Evolutionary conservation across 2,888 invertebrate species (phyloP), one percentile per base, ranked within the genome.

Genomic region (Busseola fusca): DNA sequence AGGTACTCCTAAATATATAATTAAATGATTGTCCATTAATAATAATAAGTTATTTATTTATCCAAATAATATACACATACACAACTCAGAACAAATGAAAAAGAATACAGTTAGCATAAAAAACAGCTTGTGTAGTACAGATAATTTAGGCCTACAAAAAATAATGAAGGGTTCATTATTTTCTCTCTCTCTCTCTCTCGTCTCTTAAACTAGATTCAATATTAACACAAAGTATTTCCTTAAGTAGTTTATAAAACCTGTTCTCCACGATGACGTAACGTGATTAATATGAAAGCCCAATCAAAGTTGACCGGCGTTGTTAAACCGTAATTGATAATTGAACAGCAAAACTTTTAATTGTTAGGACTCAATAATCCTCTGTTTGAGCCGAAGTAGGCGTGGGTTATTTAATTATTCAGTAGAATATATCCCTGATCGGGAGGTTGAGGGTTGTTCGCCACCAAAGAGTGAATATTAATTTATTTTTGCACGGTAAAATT

Each of bases 251-350:
- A 34, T 60, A 72, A 59, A 48, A 57, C 72, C 30, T 48, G 65
- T 25, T 56, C 62, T 34, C 42, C 34, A 66, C 45, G 76, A 84
- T 87, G 76, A 80, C 80, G 80, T 86, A 86, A 87, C 83, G 83
- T 89, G 88, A 90, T 91, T 87, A 89, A 88, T 88, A 87, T 87
- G 86, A 88, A 89, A 87, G 84, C 87, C 88, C 87, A 90, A 92
- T 92, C 89, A 88, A 72, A 85, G 79, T 76, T 88, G 88, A 87
- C 87, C 75, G 82, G 86, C 86, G 85, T 87, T 88, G 88, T 89
- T 89, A 90, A 90, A 87, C 88, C 89, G 87, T 89, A 90, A 91
- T 92, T 92, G 90, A 89, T 91, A 91, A 90, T 91, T 90, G 87
- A 90, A 90, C 89, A 87, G 75, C 82, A 83, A 87, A 92, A 92